Conservation (phyloP, 2,113 vertebrate genomes). For the Trichechus manatus region DNA sequence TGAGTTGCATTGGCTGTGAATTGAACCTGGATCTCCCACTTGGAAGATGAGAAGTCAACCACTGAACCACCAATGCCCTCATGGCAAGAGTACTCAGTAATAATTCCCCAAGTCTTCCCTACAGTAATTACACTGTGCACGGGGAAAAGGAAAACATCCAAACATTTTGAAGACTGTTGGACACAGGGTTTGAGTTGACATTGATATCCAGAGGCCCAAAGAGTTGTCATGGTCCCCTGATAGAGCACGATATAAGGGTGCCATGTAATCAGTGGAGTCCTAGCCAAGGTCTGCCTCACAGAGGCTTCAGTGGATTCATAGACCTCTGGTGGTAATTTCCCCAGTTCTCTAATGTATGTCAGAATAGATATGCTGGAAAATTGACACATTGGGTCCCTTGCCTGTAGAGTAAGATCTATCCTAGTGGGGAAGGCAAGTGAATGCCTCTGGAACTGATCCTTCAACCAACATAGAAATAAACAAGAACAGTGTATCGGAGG, state of each 20-base stretch:
- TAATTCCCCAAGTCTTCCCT: background rate
- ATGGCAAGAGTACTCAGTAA: background rate
- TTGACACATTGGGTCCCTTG: background rate
- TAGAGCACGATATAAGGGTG: background rate
- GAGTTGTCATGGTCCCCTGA: background rate
- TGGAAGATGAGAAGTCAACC: background rate
- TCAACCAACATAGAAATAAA: background rate
- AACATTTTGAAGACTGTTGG: background rate
- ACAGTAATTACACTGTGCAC: background rate
- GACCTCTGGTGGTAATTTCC: background rate
- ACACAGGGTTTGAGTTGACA: background rate
- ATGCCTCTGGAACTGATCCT: background rate
- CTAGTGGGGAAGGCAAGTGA: background rate
- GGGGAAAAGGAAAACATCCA: background rate
- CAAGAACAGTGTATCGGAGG: background rate
- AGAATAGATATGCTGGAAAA: background rate
- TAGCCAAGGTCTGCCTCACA: background rate
- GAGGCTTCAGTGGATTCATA: background rate
- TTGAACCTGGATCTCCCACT: background rate
- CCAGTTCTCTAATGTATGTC: background rate
- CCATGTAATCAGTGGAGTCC: background rate
- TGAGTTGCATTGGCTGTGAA: background rate
- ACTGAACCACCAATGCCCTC: background rate
- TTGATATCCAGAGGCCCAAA: background rate
- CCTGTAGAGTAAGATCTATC: background rate